Evolutionary conservation across 2,113 vertebrate species (phyloP).

Genomic region (Sterrhoptilus dennistouni): DNA sequence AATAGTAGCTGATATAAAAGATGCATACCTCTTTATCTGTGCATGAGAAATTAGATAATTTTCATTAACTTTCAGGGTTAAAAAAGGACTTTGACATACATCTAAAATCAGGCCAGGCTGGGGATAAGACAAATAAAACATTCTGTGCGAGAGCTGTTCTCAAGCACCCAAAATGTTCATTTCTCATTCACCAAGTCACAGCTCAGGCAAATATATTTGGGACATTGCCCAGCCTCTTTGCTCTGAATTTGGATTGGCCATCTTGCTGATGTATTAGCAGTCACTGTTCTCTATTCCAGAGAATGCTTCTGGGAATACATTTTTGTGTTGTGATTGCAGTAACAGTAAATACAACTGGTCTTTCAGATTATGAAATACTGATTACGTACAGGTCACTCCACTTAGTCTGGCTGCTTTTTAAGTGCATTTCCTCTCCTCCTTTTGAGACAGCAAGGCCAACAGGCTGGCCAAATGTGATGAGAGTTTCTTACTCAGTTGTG

Average conservation of each 20-base stretch:
- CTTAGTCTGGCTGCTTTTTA: not conserved
- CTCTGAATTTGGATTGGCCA: not conserved
- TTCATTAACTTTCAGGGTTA: constrained; percentile 19
- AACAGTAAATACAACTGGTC: constrained; percentile 14
- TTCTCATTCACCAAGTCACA: not conserved
- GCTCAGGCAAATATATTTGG: constrained; percentile 11
- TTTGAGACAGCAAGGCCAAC: not conserved
- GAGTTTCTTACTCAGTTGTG: not conserved
- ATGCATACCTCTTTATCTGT: not conserved
- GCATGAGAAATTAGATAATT: not conserved
- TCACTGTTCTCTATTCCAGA: not conserved
- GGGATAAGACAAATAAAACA: not conserved
- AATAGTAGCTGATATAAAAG: not conserved
- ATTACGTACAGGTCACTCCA: not conserved
- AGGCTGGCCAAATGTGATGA: not conserved
- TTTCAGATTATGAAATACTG: not conserved
- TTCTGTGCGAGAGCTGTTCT: not conserved
- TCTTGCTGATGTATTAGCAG: constrained; percentile 1
- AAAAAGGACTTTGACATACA: not conserved
- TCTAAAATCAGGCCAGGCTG: not conserved
- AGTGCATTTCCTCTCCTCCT: not conserved
- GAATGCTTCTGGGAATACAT: not conserved
- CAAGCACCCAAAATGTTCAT: not conserved
- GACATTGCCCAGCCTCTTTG: constrained; percentile 2
- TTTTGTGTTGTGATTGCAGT: not conserved